Percentiles rank a stretch among this genome's conserved stretches.
Evolutionary conservation across 2,797 vertebrate species (phyloP).

Genomic region (Lemur catta): DNA sequence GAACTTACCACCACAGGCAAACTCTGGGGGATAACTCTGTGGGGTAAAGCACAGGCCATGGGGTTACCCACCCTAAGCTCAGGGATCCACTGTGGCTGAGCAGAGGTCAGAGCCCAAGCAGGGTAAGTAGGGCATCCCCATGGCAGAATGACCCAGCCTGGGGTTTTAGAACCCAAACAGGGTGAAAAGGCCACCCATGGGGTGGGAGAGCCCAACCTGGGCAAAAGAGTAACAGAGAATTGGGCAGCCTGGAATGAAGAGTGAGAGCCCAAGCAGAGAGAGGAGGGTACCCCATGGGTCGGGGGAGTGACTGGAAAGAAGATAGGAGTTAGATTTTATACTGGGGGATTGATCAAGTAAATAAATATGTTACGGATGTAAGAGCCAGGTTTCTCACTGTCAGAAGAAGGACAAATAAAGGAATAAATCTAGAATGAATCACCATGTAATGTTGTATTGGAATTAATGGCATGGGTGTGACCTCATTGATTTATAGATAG

Average conservation of each 20-base stretch:
- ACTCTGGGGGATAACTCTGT: background rate
- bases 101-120: background rate
- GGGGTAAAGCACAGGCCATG: background rate
- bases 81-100: background rate
- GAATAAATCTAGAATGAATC: background rate
- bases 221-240: background rate
- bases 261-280: background rate
- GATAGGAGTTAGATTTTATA: background rate
- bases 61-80: background rate
- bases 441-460: background rate
- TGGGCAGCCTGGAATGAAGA: background rate
- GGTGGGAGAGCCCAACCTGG: background rate
- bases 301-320: background rate
- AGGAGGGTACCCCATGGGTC: background rate
- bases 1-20: background rate
- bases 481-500: background rate
- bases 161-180: background rate
- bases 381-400: background rate
- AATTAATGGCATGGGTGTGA: background rate
- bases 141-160: background rate
- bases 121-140: background rate
- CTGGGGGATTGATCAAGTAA: background rate
- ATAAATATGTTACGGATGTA: background rate
- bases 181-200: background rate
- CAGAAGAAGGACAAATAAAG: background rate